Base-by-base conservation (phyloP, 2,888 invertebrate species). In the Dasysyrphus tricinctus region DNA sequence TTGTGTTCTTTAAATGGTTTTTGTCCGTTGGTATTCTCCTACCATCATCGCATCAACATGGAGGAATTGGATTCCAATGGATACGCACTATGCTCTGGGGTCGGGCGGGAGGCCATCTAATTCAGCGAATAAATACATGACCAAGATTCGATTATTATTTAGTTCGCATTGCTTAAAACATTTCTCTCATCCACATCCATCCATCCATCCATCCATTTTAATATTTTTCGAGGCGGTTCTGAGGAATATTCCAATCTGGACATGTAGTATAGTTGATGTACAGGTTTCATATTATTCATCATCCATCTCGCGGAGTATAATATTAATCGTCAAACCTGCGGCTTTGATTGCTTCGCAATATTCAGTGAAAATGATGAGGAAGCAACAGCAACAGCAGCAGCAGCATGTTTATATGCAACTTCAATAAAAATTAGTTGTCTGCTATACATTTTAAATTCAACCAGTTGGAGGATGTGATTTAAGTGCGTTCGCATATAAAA, bases 81-180 rank as follows among this genome's bases (percentile, higher is more conserved):
- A 74, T 82, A 86, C 86, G 86, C 85, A 86, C 51, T 72, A 16
- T 14, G 67, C 14, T 70, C 37, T 47, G 56, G 65, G 59, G 56
- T 39, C 57, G 73, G 63, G 42, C 42, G 61, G 65, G 78, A 75
- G 67, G 75, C 78, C 78, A 82, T 44, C 86, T 78, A 86, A 86
- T 86, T 86, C 85, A 80, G 81, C 81, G 85, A 78, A 86, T 85
- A 85, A 85, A 85, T 85, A 85, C 84, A 85, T 81, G 78, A 73
- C 77, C 81, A 70, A 24, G 78, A 86, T 86, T 86, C 82, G 86
- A 82, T 81, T 86, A 72, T 72, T 59, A 86, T 86, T 82, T 72
- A 74, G 82, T 65, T 82, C 78, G 78, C 78, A 86, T 79, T 86
- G 86, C 86, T 70, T 57, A 54, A 54, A 54, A 54, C 24, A 24